Evolutionary conservation across 2,113 vertebrate genomes (phyloP).

Genomic region (Cheilinus undulatus): DNA sequence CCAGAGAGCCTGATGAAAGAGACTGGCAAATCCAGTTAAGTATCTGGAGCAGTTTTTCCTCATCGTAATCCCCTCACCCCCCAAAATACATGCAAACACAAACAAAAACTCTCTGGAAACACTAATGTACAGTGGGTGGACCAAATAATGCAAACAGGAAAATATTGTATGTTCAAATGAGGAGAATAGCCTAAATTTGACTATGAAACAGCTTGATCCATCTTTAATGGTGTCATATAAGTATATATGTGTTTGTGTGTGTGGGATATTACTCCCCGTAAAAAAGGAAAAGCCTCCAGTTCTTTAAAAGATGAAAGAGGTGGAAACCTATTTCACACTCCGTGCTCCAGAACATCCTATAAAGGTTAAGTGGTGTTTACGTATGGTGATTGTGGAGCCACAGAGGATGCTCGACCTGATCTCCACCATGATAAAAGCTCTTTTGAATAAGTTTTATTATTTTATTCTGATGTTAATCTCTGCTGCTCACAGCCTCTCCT

Average conservation of each 20-base stretch:
- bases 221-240: slow-evolving; percentile 11
- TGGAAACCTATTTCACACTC: slow-evolving; percentile 32
- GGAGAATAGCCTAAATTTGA: slow-evolving; percentile 10
- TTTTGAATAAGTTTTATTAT: slow-evolving; percentile 17
- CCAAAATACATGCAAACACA: not conserved
- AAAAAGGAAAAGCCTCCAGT: slow-evolving; percentile 13
- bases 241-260: slow-evolving; percentile 10
- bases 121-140: slow-evolving; percentile 45
- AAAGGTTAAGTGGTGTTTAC: slow-evolving; percentile 50
- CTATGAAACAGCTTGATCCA: slow-evolving; percentile 25
- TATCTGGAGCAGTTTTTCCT: slow-evolving; percentile 78
- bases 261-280: slow-evolving; percentile 20
- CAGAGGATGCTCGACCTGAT: slow-evolving; percentile 12
- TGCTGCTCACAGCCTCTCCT: not conserved
- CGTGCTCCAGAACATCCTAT: slow-evolving; percentile 3
- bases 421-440: slow-evolving; percentile 15
- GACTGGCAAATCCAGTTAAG: slow-evolving; percentile 75
- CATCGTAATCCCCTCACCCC: slow-evolving; percentile 65
- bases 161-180: slow-evolving; percentile 20
- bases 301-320: slow-evolving; percentile 39
- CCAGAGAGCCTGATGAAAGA: slow-evolving; percentile 72
- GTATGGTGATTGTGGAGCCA: slow-evolving; percentile 6
- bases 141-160: slow-evolving; percentile 40
- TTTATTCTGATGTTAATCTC: slow-evolving; percentile 9
- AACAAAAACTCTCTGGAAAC: slow-evolving; percentile 3